A percentile compares a stretch with the other conserved stretches of the same genome.
Evolutionary conservation across 2,888 invertebrate species (phyloP).

Genomic region (Dicyrtomina minuta): DNA sequence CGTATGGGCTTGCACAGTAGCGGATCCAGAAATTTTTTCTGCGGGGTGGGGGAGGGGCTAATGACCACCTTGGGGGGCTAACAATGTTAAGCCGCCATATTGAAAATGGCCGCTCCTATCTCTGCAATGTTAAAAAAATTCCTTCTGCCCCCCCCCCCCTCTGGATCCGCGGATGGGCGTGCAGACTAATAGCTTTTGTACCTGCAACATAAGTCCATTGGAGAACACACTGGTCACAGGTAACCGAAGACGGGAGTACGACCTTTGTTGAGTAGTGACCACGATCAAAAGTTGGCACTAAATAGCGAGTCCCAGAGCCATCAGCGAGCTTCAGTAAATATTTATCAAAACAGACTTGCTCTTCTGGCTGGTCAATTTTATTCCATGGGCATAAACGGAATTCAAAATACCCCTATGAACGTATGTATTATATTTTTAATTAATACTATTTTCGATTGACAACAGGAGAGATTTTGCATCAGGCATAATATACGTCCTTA

Average conservation of each 20-base stretch:
- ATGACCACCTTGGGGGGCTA: too few relatives aligned
- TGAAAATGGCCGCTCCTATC: too few relatives aligned
- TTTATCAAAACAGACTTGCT: constrained; percentile 25
- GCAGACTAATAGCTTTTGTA: too few relatives aligned
- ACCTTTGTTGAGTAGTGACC: constrained; percentile 31
- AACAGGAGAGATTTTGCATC: neutral
- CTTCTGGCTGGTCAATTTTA: constrained; percentile 8
- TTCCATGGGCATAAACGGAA: constrained; percentile 27
- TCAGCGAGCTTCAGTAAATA: constrained; percentile 19
- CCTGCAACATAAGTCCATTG: constrained; percentile 41
- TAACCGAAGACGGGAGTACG: constrained; percentile 35
- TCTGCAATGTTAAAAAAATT: too few relatives aligned
- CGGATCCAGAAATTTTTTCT: too few relatives aligned
- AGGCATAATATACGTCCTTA: neutral
- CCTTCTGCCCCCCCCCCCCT: too few relatives aligned
- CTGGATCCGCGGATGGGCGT: too few relatives aligned
- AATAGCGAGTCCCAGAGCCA: constrained; percentile 25
- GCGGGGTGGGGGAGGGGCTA: too few relatives aligned
- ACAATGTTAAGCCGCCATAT: too few relatives aligned
- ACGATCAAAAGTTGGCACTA: constrained; percentile 27
- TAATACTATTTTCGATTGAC: too few relatives aligned
- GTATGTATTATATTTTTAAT: too few relatives aligned
- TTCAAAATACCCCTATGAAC: constrained; percentile 25
- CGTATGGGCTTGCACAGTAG: too few relatives aligned
- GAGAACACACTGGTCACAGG: constrained; percentile 43